A percentile compares a stretch with the other conserved stretches of the same genome.
Conservation (phyloP, 2,113 vertebrate species). For the Pelmatolapia mariae region DNA sequence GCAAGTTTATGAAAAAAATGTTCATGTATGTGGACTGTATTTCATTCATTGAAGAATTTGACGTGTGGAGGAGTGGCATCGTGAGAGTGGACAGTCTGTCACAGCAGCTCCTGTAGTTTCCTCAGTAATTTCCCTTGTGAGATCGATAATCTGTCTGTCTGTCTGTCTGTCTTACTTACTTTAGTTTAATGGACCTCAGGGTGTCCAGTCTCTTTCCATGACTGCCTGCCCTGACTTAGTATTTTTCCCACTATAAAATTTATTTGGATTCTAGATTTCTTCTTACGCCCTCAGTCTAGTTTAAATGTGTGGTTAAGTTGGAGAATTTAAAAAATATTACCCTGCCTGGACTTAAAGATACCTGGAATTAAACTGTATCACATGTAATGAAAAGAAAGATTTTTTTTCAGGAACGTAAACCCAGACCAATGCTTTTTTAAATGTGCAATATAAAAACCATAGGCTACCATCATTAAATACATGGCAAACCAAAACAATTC, state of each 20-base stretch:
- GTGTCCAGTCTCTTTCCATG: not conserved
- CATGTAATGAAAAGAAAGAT: not conserved
- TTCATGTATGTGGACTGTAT: not conserved
- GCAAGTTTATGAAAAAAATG: not conserved
- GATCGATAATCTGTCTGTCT: not conserved
- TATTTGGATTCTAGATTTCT: not conserved
- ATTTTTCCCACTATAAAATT: not conserved
- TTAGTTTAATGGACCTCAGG: not conserved
- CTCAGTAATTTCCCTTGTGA: not conserved
- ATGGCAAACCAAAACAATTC: not conserved
- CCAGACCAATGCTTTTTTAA: not conserved
- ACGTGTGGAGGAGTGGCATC: not conserved
- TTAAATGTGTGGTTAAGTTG: not conserved
- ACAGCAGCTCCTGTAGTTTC: not conserved
- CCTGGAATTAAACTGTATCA: not conserved
- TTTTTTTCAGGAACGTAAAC: not conserved
- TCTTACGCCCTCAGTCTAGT: not conserved
- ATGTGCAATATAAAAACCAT: not conserved
- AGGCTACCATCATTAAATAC: not conserved
- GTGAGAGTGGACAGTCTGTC: not conserved
- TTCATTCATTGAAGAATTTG: not conserved
- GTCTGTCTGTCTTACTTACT: not conserved
- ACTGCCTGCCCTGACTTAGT: not conserved
- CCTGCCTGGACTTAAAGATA: not conserved
- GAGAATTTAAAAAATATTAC: not conserved